Conservation (phyloP, 1,140 invertebrate genomes). For the Drosophila rufa region DNA sequence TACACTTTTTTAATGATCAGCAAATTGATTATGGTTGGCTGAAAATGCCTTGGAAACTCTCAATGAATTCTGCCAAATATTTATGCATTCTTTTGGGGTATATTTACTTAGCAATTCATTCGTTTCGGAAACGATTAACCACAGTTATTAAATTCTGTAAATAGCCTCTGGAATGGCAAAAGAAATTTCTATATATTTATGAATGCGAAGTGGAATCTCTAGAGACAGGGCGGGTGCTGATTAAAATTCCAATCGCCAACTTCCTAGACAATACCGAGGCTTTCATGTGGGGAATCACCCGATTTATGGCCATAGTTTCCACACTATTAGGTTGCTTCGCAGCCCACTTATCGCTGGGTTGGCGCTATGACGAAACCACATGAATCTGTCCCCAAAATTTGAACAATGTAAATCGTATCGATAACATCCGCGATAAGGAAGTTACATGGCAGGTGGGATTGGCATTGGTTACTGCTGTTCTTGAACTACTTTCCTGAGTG, state of each 20-base stretch:
- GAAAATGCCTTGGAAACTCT: conserved; percentile 20
- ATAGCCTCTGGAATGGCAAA: conserved; percentile 12
- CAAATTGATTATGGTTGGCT: conserved; percentile 25
- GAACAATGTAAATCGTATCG: conserved; percentile 53
- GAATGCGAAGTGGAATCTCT: neutral
- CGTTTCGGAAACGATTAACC: conserved; percentile 34
- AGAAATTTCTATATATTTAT: conserved; percentile 21
- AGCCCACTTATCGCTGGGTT: conserved; percentile 14
- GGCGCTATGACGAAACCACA: conserved; percentile 33
- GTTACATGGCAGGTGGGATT: conserved; percentile 47
- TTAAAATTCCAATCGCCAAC: conserved; percentile 38
- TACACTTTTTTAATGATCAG: conserved; percentile 47
- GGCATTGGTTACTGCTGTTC: conserved; percentile 44
- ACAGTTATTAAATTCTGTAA: conserved; percentile 45
- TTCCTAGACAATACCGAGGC: conserved; percentile 35
- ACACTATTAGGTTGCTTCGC: conserved; percentile 1
- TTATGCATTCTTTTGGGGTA: conserved; percentile 40
- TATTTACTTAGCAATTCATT: conserved; percentile 27
- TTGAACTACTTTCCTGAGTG: conserved; percentile 47
- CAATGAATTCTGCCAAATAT: conserved; percentile 39
- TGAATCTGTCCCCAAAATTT: conserved; percentile 49
- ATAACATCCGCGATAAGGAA: conserved; percentile 52
- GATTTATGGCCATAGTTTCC: conserved; percentile 44
- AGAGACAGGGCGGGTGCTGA: conserved; percentile 8
- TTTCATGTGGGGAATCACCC: conserved; percentile 12